These are phyloP conservation scores for Phaethornis superciliosus DNA, from an alignment of 2,113 vertebrate genomes.

Conservation along the genomic window DNA sequence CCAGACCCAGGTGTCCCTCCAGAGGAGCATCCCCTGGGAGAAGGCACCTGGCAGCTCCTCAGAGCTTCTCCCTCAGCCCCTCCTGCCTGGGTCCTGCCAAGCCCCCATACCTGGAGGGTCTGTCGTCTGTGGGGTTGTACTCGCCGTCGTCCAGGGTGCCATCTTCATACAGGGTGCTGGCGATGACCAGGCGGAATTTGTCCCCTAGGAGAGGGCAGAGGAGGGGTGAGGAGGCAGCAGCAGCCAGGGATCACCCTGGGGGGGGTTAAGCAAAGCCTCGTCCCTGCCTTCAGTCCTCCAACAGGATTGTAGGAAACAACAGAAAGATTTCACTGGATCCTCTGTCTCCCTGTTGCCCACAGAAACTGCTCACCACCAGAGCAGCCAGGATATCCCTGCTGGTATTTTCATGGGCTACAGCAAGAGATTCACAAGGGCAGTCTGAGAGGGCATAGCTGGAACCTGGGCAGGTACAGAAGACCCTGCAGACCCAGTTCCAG, in stretches of 20 bases:
- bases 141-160: slow-evolving; percentile 96
- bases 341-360: neutral
- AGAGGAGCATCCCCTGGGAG: neutral
- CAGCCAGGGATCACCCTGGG: fast-evolving
- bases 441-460: neutral
- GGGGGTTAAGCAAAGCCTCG: neutral
- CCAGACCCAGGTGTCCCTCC: fast-evolving
- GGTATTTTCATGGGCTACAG: neutral
- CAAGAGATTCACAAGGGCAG: fast-evolving
- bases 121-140: slow-evolving; percentile 93
- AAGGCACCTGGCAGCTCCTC: neutral
- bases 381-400: neutral
- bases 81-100: fast-evolving
- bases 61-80: fast-evolving
- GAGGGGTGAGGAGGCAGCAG: neutral
- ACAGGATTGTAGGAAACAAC: fast-evolving
- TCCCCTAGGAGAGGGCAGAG: slow-evolving; percentile 80
- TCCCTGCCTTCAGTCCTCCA: neutral
- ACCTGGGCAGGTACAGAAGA: fast-evolving
- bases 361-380: neutral
- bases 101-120: slow-evolving; percentile 85
- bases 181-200: slow-evolving; percentile 96
- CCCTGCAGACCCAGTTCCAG: neutral
- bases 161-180: slow-evolving; percentile 96
- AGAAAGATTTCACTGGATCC: neutral